Percentiles rank a stretch among this genome's conserved stretches.
phyloP scores from a whole-genome alignment of 2,888 invertebrate genomes.

The Galerucella pusilla region DNA sequence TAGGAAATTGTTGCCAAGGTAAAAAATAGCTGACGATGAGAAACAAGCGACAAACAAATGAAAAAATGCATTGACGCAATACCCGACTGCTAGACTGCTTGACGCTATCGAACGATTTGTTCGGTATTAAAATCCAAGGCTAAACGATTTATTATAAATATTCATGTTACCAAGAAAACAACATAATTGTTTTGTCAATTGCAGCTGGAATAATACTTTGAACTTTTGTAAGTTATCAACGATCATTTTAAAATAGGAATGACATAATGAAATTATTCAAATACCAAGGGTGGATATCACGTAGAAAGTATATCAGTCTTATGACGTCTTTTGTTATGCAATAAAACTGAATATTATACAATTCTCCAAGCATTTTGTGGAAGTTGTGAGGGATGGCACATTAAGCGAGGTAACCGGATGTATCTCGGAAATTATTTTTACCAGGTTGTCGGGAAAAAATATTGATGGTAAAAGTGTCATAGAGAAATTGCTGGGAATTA shows the following conservation, averaged over 20 bases:
- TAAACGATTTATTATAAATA: slow-evolving; percentile 18
- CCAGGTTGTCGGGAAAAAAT: no score
- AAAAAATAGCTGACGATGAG: slow-evolving; percentile 30
- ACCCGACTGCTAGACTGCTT: slow-evolving; percentile 45
- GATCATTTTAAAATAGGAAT: not conserved
- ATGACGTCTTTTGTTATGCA: no score
- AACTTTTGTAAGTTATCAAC: not conserved
- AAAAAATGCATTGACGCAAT: slow-evolving; percentile 45
- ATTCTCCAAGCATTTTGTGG: no score
- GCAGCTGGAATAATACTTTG: not conserved
- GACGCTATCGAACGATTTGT: slow-evolving; percentile 36
- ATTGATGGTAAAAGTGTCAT: no score
- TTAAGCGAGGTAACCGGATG: no score
- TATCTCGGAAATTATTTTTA: no score
- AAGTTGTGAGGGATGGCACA: no score
- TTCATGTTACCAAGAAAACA: slow-evolving; percentile 8
- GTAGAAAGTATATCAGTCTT: not conserved
- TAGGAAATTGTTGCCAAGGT: slow-evolving; percentile 38
- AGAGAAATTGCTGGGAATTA: no score
- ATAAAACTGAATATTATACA: no score
- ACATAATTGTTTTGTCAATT: not conserved
- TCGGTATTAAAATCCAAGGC: slow-evolving; percentile 22
- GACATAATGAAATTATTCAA: not conserved
- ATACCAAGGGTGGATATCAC: not conserved
- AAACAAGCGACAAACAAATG: slow-evolving; percentile 30